Conservation (phyloP, 2,113 vertebrate genomes). For the Zosterops lateralis region DNA sequence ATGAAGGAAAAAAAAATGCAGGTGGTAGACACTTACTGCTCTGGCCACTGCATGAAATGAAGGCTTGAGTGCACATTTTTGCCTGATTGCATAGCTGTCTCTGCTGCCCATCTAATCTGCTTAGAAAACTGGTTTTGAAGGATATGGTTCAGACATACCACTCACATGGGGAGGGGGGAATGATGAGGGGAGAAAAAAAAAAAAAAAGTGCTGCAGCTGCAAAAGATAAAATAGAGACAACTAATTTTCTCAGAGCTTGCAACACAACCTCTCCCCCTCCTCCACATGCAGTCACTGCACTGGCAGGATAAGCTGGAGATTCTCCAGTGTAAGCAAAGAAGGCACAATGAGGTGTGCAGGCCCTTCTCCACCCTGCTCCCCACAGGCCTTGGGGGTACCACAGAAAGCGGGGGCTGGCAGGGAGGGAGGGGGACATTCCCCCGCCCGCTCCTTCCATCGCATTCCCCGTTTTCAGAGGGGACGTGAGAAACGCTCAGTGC, state of each 20-base stretch:
- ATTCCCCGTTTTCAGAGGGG: not conserved
- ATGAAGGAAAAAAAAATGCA: not conserved
- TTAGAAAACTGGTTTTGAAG: conserved; percentile 74
- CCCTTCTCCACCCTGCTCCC: not conserved
- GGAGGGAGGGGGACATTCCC: conserved; percentile 26
- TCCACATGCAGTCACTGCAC: conserved; percentile 52
- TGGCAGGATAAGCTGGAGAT: conserved; percentile 64
- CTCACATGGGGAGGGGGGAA: not conserved
- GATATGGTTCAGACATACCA: conserved; percentile 69
- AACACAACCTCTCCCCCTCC: conserved; percentile 60
- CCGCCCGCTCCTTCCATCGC: not conserved
- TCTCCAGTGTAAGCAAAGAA: conserved; percentile 57
- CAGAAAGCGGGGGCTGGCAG: not conserved
- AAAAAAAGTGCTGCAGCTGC: conserved; percentile 62
- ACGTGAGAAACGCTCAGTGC: not conserved
- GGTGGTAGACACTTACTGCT: conserved; percentile 49
- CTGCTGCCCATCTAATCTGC: conserved; percentile 71
- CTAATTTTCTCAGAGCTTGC: conserved; percentile 68
- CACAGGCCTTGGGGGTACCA: conserved; percentile 21
- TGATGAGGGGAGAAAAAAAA: not conserved
- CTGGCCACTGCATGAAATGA: conserved; percentile 18
- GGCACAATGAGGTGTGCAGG: conserved; percentile 45
- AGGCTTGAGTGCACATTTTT: conserved; percentile 67
- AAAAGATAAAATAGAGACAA: conserved; percentile 70
- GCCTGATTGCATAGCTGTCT: conserved; percentile 71